Base-by-base conservation (phyloP, 2,888 invertebrate genomes). In the Lasiommata megera region DNA sequence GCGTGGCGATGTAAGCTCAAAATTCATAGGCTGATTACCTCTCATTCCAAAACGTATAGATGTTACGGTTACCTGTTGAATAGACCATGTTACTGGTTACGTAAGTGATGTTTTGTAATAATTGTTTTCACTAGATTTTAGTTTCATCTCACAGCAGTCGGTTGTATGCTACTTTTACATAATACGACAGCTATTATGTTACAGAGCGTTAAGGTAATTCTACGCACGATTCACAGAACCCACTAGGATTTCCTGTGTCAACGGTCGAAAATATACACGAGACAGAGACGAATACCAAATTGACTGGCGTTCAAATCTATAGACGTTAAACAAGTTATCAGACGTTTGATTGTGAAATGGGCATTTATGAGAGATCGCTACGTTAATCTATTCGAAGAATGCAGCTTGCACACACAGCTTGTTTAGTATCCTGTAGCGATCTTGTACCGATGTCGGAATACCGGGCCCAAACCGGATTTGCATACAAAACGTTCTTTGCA, bases 381-480 rank as follows among this genome's bases (percentile, higher is more conserved):
- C 52, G 37, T 52, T 36, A 55, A 61, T 61, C 47, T 44, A 58
- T 55, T 23, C 48, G 38, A 58, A 70, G 65, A 65, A 64, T 62
- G 64, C 56, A 46, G 63, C 48, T 58, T 48, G 57, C 53, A 63
- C 50, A 59, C 58, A 60, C 41, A 34, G 57, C 61, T 56, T 55
- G 56, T 59, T 56, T 44, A 58, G 59, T 58, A 62, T 58, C 61
- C 60, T 62, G 62, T 59, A 59, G 58, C 58, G 56, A 55, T 56
- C 60, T 61, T 40, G 31, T 48, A 55, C 58, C 62, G 62, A 55
- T 58, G 62, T 52, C 60, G 48, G 60, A 60, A 60, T 60, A 54
- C 62, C 62, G 62, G 55, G 59, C 58, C 56, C 54, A 62, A 63
- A 65, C 63, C 60, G 65, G 65, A 63, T 65, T 57, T 56, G 60